Evolutionary conservation across 2,888 invertebrate genomes (phyloP), one percentile per base, ranked within the genome.

Genomic region (Melieria omissa): DNA sequence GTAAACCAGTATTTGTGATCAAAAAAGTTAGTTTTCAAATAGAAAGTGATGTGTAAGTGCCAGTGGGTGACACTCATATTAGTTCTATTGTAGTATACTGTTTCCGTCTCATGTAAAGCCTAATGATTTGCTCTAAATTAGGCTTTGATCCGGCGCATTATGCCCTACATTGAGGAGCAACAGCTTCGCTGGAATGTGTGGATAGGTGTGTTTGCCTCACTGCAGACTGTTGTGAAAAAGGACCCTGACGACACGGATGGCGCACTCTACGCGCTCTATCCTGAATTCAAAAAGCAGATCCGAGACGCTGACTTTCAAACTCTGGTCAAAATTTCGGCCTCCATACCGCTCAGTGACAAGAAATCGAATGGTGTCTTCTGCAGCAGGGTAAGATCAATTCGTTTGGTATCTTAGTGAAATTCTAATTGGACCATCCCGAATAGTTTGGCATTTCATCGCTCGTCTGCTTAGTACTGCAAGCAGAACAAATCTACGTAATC

Each of bases 111-210:
- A 16, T 47, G 41, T 58, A 7, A 67, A n/a, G 5, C 41, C 4
- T 54, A 61, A 44, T 9, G 12, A 52, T 60, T 49, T 16, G 12
- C 5, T 52, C 3, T 70, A 52, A 14, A 46, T 41, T 84, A 94
- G 93, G 89, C 89, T 83, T 85, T 95, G 71, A 84, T 94, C 65
- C 86, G 91, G 45, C 90, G 95, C 72, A 89, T 94, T 80, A 87
- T 94, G 83, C 88, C 90, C 0, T 91, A 84, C 57, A 83, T 87
- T 77, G 79, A 80, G 49, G 82, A 84, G 70, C 80, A 85, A 66
- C 78, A 77, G 16, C 75, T 84, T 64, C 84, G 85, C 52, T 87
- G 87, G 87, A 83, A 77, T 16, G 82, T 87, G 10, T 87, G 87
- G 87, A 81, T 81, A 73, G 84, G 83, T 5, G 82, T 87, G 5